phyloP scores from a whole-genome alignment of 2,888 invertebrate species.

The Drosophila testacea region DNA sequence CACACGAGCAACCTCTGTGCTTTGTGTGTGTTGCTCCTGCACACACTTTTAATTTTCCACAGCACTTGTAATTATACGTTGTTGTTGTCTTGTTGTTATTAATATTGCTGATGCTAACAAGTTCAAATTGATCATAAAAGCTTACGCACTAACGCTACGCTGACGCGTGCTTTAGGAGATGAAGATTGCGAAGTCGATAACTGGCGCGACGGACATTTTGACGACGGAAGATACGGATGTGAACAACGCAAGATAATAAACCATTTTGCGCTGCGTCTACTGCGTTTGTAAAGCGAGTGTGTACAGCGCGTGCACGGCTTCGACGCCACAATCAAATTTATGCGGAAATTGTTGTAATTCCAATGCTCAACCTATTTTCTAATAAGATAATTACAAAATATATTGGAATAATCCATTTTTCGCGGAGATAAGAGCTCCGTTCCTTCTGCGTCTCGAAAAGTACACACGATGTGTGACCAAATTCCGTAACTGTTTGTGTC shows the following conservation, averaged over 20 bases:
- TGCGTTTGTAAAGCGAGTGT: constrained; percentile 23
- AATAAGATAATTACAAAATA: constrained; percentile 65
- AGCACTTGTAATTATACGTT: constrained; percentile 36
- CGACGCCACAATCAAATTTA: constrained; percentile 16
- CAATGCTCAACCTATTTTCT: constrained; percentile 47
- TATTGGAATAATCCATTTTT: constrained; percentile 73
- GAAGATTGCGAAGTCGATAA: constrained; percentile 81
- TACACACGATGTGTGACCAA: constrained; percentile 66
- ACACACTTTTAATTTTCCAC: constrained; percentile 37
- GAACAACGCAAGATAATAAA: constrained; percentile 75
- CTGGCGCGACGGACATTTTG: constrained; percentile 76
- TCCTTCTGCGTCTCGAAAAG: constrained; percentile 81
- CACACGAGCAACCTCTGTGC: constrained; percentile 36
- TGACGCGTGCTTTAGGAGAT: constrained; percentile 74
- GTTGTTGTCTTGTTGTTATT: constrained; percentile 34
- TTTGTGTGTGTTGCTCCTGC: constrained; percentile 26
- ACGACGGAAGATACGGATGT: constrained; percentile 73
- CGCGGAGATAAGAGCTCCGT: constrained; percentile 71
- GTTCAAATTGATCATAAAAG: constrained; percentile 28
- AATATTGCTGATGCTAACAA: constrained; percentile 19
- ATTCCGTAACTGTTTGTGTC: background rate
- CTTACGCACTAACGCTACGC: constrained; percentile 53
- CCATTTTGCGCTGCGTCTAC: constrained; percentile 67
- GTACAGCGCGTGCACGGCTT: constrained; percentile 18
- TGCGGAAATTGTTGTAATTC: constrained; percentile 26